Percentiles rank a stretch among this genome's conserved stretches.
Conservation (phyloP, 1,140 invertebrate genomes). For the Epicauta chinensis region DNA sequence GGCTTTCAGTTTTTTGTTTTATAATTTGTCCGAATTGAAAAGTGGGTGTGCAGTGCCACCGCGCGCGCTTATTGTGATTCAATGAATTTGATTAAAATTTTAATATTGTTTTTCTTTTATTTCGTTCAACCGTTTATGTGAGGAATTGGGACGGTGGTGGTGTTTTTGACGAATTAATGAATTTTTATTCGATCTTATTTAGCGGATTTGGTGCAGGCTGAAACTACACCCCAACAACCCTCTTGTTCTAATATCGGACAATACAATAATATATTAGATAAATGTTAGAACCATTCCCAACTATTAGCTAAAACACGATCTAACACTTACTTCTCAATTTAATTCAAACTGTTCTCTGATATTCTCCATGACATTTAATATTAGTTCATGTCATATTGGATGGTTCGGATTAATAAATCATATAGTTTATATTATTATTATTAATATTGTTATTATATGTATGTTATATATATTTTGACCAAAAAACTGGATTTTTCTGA, state of each 20-base stretch:
- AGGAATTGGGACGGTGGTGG: too few relatives aligned
- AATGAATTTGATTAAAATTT: slow-evolving; percentile 26
- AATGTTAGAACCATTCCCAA: background rate
- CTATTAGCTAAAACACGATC: background rate
- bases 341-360: background rate
- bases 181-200: too few relatives aligned
- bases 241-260: too few relatives aligned
- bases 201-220: too few relatives aligned
- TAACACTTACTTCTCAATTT: background rate
- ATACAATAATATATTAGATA: background rate
- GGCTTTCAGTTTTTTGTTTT: slow-evolving; percentile 15
- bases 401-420: too few relatives aligned
- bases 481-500: too few relatives aligned
- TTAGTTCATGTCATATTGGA: background rate
- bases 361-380: background rate
- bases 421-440: too few relatives aligned
- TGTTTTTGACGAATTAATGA: too few relatives aligned
- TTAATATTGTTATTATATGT: too few relatives aligned
- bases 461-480: too few relatives aligned
- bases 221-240: too few relatives aligned
- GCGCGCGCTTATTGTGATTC: slow-evolving; percentile 21
- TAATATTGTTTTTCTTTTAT: slow-evolving; percentile 20
- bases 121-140: background rate
- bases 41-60: too few relatives aligned
- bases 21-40: slow-evolving; percentile 21